phyloP scores from a whole-genome alignment of 2,797 vertebrate genomes.

The Okamejei kenojei region DNA sequence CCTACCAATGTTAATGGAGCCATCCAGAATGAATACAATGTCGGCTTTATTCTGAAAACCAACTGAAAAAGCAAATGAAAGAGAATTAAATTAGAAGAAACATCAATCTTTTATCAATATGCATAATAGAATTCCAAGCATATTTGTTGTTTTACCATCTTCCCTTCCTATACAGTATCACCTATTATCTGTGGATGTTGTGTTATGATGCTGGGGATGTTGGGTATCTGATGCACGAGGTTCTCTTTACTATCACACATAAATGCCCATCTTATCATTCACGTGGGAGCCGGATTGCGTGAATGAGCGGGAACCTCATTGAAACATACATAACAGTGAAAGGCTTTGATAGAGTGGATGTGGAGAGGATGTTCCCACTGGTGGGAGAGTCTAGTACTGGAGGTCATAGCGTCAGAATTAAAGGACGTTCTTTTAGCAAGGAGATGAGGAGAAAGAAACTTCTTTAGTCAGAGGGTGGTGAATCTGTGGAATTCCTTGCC shows the following conservation, averaged over 20 bases:
- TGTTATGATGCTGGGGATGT: not conserved
- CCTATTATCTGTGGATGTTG: not conserved
- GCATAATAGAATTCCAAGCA: not conserved
- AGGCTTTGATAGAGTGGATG: too few relatives aligned
- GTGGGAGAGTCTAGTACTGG: too few relatives aligned
- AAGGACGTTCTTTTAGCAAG: too few relatives aligned
- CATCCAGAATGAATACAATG: slow-evolving; percentile 89
- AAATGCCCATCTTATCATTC: not conserved
- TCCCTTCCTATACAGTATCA: not conserved
- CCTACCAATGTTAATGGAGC: slow-evolving; percentile 82
- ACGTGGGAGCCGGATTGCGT: not conserved
- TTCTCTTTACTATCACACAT: not conserved
- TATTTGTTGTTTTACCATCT: not conserved
- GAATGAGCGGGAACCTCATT: too few relatives aligned
- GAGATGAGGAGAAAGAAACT: too few relatives aligned
- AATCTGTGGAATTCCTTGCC: too few relatives aligned
- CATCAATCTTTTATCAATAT: not conserved
- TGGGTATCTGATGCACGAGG: not conserved
- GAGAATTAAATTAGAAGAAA: not conserved
- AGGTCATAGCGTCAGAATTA: too few relatives aligned
- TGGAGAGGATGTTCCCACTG: too few relatives aligned
- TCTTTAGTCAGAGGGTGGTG: too few relatives aligned
- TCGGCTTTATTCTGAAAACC: slow-evolving; percentile 65
- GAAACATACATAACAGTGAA: too few relatives aligned
- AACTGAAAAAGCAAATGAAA: not conserved